These are phyloP conservation scores for Aurelia aurita DNA, from an alignment of 30 jellyfish, hydroid and myxozoan species.

Conservation along the genomic window DNA sequence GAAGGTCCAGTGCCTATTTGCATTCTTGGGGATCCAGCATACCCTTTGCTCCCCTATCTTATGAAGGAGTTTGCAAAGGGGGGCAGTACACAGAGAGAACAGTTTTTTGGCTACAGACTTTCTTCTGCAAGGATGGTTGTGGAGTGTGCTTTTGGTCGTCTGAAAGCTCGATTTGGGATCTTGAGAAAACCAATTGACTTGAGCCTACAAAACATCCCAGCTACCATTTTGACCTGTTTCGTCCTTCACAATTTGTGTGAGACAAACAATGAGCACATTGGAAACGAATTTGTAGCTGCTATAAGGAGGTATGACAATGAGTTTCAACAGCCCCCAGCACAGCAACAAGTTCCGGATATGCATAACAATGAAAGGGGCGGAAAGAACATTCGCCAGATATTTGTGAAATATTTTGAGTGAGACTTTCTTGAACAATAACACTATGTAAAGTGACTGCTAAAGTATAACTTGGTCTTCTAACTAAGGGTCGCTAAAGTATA, in stretches of 20 bases:
- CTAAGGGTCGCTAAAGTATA: too few relatives aligned
- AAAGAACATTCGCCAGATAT: too few relatives aligned
- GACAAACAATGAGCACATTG: not conserved
- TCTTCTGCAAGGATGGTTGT: constrained; percentile 41
- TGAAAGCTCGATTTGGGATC: constrained; percentile 31
- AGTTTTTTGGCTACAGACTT: constrained; percentile 20
- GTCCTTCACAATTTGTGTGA: constrained; percentile 27
- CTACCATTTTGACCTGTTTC: not conserved
- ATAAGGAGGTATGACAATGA: too few relatives aligned
- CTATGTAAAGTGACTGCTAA: too few relatives aligned
- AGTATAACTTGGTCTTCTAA: too few relatives aligned
- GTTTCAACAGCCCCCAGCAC: too few relatives aligned
- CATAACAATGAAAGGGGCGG: too few relatives aligned
- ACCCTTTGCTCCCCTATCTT: constrained; percentile 33
- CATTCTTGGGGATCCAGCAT: constrained; percentile 56
- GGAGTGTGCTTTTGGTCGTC: constrained; percentile 48
- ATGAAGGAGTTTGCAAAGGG: constrained; percentile 49
- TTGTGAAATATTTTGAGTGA: too few relatives aligned
- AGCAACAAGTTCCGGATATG: too few relatives aligned
- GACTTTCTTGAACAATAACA: too few relatives aligned
- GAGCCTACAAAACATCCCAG: not conserved
- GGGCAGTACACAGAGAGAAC: constrained; percentile 35
- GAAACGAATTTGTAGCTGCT: not conserved
- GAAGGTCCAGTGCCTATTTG: constrained; percentile 24
- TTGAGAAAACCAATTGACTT: constrained; percentile 4